Evolutionary conservation across 2,888 invertebrate genomes (phyloP).

Genomic region (Polydrusus tereticollis): DNA sequence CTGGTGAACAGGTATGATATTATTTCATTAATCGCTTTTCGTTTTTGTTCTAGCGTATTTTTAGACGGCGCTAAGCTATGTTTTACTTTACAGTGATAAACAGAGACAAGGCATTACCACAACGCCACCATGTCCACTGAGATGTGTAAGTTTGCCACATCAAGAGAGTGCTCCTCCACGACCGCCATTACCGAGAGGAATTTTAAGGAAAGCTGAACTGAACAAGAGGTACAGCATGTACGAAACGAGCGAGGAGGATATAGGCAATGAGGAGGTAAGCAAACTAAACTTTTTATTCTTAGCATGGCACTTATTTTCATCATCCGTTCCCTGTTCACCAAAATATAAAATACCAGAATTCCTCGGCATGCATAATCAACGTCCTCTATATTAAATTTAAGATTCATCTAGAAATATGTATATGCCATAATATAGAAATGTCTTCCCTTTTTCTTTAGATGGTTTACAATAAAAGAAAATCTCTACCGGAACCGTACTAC

Average conservation of each 20-base stretch:
- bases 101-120: slow-evolving; percentile 66
- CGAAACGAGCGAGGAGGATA: slow-evolving; percentile 43
- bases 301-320: too few species aligned
- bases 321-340: too few species aligned
- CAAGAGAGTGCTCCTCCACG: slow-evolving; percentile 77
- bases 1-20: slow-evolving; percentile 66
- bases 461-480: slow-evolving; percentile 74
- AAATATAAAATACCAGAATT: too few species aligned
- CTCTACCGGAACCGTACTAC: slow-evolving; percentile 82
- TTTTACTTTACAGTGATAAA: slow-evolving; percentile 62
- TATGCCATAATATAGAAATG: too few species aligned
- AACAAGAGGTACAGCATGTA: slow-evolving; percentile 78
- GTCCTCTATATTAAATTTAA: too few species aligned
- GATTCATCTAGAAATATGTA: too few species aligned
- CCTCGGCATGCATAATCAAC: too few species aligned
- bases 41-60: too few species aligned
- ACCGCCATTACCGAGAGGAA: slow-evolving; percentile 80
- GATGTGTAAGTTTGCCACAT: slow-evolving; percentile 75
- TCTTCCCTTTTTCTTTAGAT: background rate
- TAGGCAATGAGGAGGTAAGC: slow-evolving; percentile 34
- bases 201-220: slow-evolving; percentile 67
- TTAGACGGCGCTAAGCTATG: too few species aligned
- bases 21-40: too few species aligned
- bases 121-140: slow-evolving; percentile 74
- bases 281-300: background rate